phyloP scores from a whole-genome alignment of 2,797 vertebrate species.

The Sebastes itinus region DNA sequence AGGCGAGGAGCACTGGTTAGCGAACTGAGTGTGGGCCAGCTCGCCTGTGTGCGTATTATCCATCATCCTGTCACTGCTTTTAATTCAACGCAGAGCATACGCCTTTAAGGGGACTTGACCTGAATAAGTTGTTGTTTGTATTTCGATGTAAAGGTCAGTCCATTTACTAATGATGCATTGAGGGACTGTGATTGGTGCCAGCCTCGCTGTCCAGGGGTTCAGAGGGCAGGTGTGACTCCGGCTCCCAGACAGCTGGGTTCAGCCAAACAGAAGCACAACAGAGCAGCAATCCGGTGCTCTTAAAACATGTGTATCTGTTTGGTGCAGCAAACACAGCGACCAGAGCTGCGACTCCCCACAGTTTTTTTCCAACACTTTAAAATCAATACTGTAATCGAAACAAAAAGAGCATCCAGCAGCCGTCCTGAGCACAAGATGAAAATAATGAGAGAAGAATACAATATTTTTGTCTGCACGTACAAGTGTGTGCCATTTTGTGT shows the following conservation, averaged over 20 bases:
- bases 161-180: slow-evolving; percentile 61
- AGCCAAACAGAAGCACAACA: slow-evolving; percentile 1
- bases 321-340: slow-evolving; percentile 13
- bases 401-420: slow-evolving; percentile 29
- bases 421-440: neutral
- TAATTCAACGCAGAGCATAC: slow-evolving; percentile 49
- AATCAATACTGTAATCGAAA: slow-evolving; percentile 51
- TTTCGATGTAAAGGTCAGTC: slow-evolving; percentile 67
- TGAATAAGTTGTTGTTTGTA: slow-evolving; percentile 71
- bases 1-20: slow-evolving; percentile 40
- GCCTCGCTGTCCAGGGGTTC: slow-evolving; percentile 21
- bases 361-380: neutral
- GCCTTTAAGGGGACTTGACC: slow-evolving; percentile 65
- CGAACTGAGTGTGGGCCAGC: slow-evolving; percentile 34
- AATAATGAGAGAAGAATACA: slow-evolving; percentile 23
- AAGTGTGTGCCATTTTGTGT: neutral
- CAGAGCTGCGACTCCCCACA: slow-evolving; percentile 10
- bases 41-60: slow-evolving; percentile 51
- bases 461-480: slow-evolving; percentile 3
- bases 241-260: neutral
- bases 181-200: slow-evolving; percentile 37
- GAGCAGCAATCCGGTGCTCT: neutral
- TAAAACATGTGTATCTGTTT: slow-evolving; percentile 25
- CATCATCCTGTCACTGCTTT: slow-evolving; percentile 74
- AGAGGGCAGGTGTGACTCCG: slow-evolving; percentile 17